Conservation (phyloP, 2,888 invertebrate genomes). For the Euplagia quadripunctaria region DNA sequence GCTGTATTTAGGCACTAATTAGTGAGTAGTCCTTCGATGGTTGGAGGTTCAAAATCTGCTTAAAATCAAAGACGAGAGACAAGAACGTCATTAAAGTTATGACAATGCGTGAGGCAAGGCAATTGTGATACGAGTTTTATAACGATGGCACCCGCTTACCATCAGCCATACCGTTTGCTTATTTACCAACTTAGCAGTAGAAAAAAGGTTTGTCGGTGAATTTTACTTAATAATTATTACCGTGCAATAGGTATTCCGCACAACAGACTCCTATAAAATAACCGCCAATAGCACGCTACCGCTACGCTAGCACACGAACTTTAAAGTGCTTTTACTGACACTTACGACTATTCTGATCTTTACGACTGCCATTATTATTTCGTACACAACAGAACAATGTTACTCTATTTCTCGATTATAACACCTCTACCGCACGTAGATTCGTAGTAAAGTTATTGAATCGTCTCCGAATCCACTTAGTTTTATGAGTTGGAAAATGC, state of each 20-base stretch:
- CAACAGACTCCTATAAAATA: constrained; percentile 2
- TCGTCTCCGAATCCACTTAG: constrained; percentile 83
- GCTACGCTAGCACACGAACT: no score
- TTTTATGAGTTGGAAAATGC: constrained; percentile 82
- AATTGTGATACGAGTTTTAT: background rate
- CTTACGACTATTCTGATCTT: constrained; percentile 47
- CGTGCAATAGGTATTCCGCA: background rate
- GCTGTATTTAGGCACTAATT: no score
- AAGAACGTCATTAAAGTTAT: background rate
- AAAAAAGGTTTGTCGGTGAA: background rate
- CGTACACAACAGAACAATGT: constrained; percentile 34
- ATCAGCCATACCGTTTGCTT: background rate
- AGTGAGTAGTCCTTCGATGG: no score
- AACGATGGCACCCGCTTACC: background rate
- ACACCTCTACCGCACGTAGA: constrained; percentile 43
- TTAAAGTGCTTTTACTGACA: constrained; percentile 41
- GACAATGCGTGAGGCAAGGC: background rate
- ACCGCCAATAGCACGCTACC: constrained; percentile 26
- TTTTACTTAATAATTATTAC: background rate
- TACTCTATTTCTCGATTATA: constrained; percentile 33
- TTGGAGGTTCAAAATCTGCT: no score
- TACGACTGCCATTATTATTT: constrained; percentile 40
- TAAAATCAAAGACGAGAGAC: no score
- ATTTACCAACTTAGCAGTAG: background rate
- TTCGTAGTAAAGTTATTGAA: constrained; percentile 76